Base-by-base conservation (phyloP, 2,888 invertebrate genomes). In the Trichopria drosophilae region DNA sequence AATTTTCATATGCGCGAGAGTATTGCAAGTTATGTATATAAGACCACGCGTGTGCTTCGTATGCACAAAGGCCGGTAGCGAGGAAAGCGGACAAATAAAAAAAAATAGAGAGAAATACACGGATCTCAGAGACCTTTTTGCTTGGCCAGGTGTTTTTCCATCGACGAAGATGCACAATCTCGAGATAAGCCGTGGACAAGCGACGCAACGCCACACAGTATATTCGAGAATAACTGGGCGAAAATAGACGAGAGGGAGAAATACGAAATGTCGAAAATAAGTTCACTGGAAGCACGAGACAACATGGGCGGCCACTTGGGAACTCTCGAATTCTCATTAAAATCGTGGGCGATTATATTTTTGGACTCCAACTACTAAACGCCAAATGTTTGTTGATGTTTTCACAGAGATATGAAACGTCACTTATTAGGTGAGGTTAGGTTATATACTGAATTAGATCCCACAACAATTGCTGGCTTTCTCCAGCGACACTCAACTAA, bases 171-270 rank as follows among this genome's bases (percentile, higher is more conserved):
- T 13, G 22, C 13, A 31, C 23, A 36, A 51, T 51, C 46, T 31
- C 7, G 36, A 19, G 51, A 51, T 51, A 51, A 46, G 40, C 45
- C 24, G n/a, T 12, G 37, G 41, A 45, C 46, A 26, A 9, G 12
- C 16, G 19, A 47, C 9, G n/a, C 18, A 16, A n/a, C 9, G 4
- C 31, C 12, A 22, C 7, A 10, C 18, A 29, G 19, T 18, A 20
- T 4, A 43, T 45, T 23, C 46, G 39, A 53, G 48, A 53, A 57
- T 51, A 53, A 44, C 43, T 19, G 42, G 48, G 51, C 57, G 36
- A 62, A 62, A 64, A 63, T 64, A 65, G 61, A 61, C 41, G 36
- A 36, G 48, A 35, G 24, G 37, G 44, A n/a, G 19, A 26, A 26
- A n/a, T 10, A 23, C 35, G 46, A 58, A 52, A 60, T 54, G 53